phyloP scores from a whole-genome alignment of 2,888 invertebrate species.

The Cataglyphis cursor region DNA sequence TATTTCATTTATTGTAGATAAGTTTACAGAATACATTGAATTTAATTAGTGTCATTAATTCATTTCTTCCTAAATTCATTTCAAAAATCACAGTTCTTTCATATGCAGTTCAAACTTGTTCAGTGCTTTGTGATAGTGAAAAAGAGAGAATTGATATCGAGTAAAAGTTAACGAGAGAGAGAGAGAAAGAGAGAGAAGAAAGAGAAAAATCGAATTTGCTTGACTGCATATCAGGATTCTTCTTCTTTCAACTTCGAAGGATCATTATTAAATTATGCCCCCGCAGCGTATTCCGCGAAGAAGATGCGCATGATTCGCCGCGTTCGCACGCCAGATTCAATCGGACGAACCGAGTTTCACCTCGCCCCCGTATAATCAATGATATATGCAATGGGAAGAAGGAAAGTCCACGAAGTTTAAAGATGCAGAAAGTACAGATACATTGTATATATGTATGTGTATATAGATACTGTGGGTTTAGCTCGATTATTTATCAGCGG shows the following conservation, averaged over 20 bases:
- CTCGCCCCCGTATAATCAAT: slow-evolving; percentile 12
- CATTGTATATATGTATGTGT: not conserved
- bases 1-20: not conserved
- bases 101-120: not conserved
- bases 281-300: not conserved
- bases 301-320: not conserved
- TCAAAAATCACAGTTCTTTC: not conserved
- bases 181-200: no score
- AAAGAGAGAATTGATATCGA: not conserved
- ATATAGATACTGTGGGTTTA: not conserved
- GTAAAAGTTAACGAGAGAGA: not conserved
- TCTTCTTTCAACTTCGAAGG: not conserved
- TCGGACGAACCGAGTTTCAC: slow-evolving; percentile 20
- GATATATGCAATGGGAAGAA: not conserved
- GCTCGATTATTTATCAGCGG: slow-evolving; percentile 28
- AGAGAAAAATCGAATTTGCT: not conserved
- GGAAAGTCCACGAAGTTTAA: not conserved
- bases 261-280: slow-evolving; percentile 36
- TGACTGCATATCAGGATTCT: not conserved
- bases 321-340: slow-evolving; percentile 24
- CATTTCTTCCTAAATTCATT: not conserved
- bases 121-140: not conserved
- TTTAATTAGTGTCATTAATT: not conserved
- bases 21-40: not conserved
- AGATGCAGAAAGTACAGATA: slow-evolving; percentile 26